phyloP scores from a whole-genome alignment of 2,797 vertebrate genomes.

The Pitangus sulphuratus region DNA sequence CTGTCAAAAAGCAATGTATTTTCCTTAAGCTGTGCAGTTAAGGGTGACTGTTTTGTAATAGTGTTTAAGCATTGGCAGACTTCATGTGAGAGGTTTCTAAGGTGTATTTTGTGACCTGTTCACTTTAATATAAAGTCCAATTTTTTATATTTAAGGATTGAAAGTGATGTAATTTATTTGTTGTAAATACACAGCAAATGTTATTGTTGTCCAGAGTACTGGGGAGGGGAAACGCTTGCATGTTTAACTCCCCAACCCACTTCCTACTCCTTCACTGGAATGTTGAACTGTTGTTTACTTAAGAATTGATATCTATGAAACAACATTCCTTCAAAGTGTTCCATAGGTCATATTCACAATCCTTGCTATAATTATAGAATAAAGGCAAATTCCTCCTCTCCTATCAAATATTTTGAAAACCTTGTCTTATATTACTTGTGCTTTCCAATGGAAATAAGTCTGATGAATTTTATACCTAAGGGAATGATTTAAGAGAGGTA shows the following conservation, averaged over 20 bases:
- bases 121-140: background rate
- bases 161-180: background rate
- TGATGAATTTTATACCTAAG: constrained; percentile 8
- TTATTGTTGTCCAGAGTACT: background rate
- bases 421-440: background rate
- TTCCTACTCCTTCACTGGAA: background rate
- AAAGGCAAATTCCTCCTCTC: background rate
- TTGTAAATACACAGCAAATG: background rate
- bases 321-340: background rate
- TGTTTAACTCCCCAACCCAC: background rate
- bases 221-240: background rate
- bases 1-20: background rate
- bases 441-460: constrained; percentile 32
- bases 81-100: background rate
- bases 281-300: background rate
- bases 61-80: background rate
- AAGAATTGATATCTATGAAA: constrained; percentile 2
- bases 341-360: background rate
- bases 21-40: background rate
- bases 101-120: background rate
- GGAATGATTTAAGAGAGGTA: constrained; percentile 22
- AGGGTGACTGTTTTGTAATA: background rate
- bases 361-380: background rate
- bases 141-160: background rate
- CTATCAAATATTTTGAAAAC: background rate